Conservation (phyloP, 2,113 vertebrate genomes). For the Spheniscus mendiculus region DNA sequence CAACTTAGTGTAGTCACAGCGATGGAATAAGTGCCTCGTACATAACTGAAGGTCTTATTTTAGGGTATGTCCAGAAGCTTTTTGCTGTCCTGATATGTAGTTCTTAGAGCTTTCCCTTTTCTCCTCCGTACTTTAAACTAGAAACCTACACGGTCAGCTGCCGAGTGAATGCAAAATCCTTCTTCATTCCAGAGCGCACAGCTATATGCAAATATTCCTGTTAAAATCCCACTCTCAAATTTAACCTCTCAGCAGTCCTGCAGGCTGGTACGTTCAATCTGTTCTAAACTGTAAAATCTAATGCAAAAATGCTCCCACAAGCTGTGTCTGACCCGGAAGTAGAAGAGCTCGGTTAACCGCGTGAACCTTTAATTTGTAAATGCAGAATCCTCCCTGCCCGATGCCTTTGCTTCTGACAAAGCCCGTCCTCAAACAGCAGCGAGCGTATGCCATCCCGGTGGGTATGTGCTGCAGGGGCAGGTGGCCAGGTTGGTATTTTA, state of each 20-base stretch:
- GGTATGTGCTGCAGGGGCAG: background rate
- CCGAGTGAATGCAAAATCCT: background rate
- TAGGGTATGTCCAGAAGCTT: background rate
- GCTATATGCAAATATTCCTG: background rate
- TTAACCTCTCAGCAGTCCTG: background rate
- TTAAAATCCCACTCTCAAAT: background rate
- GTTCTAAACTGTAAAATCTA: background rate
- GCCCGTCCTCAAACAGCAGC: background rate
- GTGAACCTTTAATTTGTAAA: background rate
- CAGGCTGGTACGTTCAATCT: background rate
- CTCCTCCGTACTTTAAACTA: background rate
- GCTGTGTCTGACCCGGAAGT: background rate
- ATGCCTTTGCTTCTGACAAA: background rate
- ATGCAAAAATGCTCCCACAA: background rate
- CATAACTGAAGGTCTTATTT: background rate
- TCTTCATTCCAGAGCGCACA: background rate
- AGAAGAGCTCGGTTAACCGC: background rate
- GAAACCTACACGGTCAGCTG: background rate
- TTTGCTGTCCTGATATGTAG: background rate
- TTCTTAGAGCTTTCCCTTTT: background rate
- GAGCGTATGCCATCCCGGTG: fast-evolving
- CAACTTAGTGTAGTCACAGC: background rate
- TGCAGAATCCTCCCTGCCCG: background rate
- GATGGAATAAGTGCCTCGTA: background rate
- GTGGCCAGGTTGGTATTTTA: background rate